These are phyloP conservation scores for Cotesia glomerata DNA, from an alignment of 1,140 invertebrate species.

Conservation along the genomic window DNA sequence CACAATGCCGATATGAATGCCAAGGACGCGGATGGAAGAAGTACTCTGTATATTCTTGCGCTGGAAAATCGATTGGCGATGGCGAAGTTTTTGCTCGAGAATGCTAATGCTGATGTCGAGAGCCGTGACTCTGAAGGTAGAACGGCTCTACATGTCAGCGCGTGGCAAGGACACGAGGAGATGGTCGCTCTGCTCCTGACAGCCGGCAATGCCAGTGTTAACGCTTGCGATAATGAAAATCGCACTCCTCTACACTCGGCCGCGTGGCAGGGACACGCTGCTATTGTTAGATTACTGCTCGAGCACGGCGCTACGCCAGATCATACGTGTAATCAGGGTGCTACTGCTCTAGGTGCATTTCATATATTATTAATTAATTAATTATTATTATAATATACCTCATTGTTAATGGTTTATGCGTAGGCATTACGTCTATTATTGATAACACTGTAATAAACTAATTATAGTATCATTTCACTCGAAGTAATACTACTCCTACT, in stretches of 20 bases:
- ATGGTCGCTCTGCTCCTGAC: constrained; percentile 87
- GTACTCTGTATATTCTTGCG: constrained; percentile 89
- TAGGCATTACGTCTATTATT: not conserved
- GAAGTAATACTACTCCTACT: constrained; percentile 6
- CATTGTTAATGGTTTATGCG: too few species aligned
- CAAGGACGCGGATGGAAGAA: constrained; percentile 89
- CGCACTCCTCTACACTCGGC: constrained; percentile 91
- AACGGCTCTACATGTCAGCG: constrained; percentile 89
- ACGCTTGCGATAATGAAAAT: constrained; percentile 88
- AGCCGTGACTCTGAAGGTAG: constrained; percentile 89
- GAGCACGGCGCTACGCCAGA: constrained; percentile 81
- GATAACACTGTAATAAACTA: not conserved
- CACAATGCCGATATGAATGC: constrained; percentile 88
- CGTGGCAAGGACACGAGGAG: constrained; percentile 91
- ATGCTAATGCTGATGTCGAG: constrained; percentile 82
- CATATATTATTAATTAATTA: constrained; percentile 5
- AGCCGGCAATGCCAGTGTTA: constrained; percentile 79
- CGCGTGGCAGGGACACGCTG: constrained; percentile 91
- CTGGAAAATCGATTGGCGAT: constrained; percentile 88
- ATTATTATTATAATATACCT: too few species aligned
- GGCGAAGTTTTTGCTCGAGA: constrained; percentile 81
- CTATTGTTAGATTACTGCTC: constrained; percentile 82
- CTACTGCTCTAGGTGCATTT: constrained; percentile 84
- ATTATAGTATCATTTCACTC: not conserved
- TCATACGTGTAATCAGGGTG: constrained; percentile 92